These are phyloP conservation scores for Drosophila burlai DNA, from an alignment of 1,140 invertebrate genomes.

Conservation along the genomic window DNA sequence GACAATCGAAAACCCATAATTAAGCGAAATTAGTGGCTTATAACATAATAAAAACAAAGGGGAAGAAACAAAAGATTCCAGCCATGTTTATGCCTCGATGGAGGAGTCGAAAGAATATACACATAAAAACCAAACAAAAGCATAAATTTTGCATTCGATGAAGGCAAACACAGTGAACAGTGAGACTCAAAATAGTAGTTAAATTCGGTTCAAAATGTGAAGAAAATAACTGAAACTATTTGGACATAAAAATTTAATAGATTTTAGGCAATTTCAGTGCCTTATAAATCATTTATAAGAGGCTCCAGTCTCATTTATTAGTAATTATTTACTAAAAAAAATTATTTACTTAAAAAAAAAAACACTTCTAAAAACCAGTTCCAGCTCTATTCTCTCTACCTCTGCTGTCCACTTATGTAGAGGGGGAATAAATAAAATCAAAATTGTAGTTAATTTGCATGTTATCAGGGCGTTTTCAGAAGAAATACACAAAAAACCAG, in stretches of 20 bases:
- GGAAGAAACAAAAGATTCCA: slow-evolving; percentile 26
- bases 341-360: no score
- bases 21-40: slow-evolving; percentile 70
- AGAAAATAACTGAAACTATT: no score
- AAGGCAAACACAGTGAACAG: slow-evolving; percentile 43
- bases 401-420: slow-evolving; percentile 1
- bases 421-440: slow-evolving; percentile 49
- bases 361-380: no score
- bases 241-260: no score
- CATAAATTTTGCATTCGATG: slow-evolving; percentile 58
- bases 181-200: not conserved
- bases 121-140: slow-evolving; percentile 34
- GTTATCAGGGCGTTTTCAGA: slow-evolving; percentile 67
- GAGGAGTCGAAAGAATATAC: slow-evolving; percentile 16
- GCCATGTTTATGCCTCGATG: slow-evolving; percentile 6
- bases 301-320: no score
- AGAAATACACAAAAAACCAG: slow-evolving; percentile 39
- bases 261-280: no score
- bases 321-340: no score
- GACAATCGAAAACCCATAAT: slow-evolving; percentile 76
- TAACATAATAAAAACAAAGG: slow-evolving; percentile 45
- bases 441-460: slow-evolving; percentile 78
- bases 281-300: no score
- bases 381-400: not conserved
- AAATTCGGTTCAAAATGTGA: no score